These are phyloP conservation scores for Thomomys bottae DNA, from an alignment of 2,113 vertebrate species.

Conservation along the genomic window DNA sequence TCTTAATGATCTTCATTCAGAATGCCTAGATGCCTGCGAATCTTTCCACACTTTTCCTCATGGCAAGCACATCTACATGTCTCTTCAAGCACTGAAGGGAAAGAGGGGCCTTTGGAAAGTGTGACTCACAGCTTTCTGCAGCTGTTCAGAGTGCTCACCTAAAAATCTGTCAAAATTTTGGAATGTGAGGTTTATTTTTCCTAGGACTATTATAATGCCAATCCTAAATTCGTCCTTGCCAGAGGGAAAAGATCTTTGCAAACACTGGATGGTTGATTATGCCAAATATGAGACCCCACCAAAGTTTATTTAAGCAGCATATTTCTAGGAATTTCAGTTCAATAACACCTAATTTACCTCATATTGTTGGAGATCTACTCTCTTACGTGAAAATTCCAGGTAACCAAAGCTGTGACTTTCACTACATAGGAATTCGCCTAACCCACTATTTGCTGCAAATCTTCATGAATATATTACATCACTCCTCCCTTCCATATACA, in stretches of 20 bases:
- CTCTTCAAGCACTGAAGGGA: slow-evolving; percentile 20
- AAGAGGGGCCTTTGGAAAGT: slow-evolving; percentile 57
- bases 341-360: slow-evolving; percentile 23
- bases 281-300: slow-evolving; percentile 28
- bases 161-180: slow-evolving; percentile 67
- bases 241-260: slow-evolving; percentile 51
- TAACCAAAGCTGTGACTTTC: neutral
- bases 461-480: neutral
- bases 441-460: neutral
- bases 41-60: slow-evolving; percentile 16
- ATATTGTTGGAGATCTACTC: slow-evolving; percentile 29
- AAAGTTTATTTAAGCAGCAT: slow-evolving; percentile 27
- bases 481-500: neutral
- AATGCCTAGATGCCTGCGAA: neutral
- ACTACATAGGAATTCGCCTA: slow-evolving; percentile 9
- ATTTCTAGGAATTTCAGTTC: slow-evolving; percentile 71
- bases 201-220: slow-evolving; percentile 52
- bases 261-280: slow-evolving; percentile 18
- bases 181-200: slow-evolving; percentile 65
- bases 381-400: slow-evolving; percentile 34
- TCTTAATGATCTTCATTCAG: slow-evolving; percentile 32
- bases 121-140: slow-evolving; percentile 57
- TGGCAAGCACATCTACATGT: slow-evolving; percentile 38
- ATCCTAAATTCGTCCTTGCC: slow-evolving; percentile 34
- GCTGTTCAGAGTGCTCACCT: slow-evolving; percentile 64